Evolutionary conservation across 2,113 vertebrate species (phyloP), one percentile per base, ranked within the genome.

Genomic region (Lepisosteus oculatus): DNA sequence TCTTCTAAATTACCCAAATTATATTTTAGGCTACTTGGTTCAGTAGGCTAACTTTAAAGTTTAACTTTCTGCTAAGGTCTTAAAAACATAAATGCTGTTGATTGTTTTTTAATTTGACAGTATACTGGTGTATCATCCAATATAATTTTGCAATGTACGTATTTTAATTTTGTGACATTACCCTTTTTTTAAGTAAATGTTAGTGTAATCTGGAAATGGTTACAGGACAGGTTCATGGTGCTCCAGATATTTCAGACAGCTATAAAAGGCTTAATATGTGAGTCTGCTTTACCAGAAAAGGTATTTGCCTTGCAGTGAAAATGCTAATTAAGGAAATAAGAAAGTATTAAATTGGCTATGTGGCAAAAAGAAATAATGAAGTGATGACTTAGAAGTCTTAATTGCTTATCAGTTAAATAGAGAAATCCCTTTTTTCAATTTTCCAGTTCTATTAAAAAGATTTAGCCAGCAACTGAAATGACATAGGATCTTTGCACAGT

Each of bases 321-420:
- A 74, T 86, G 80, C 83, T 89, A 86, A 88, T 91, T 82, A 83
- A 80, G 79, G 85, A 81, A 89, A 87, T 83, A 79, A 83, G 83
- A 82, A 83, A 75, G 80, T 84, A 85, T 89, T 89, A 85, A 90
- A 92, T 92, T 88, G 80, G 85, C 87, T 88, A 87, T 88, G 78
- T 85, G 78, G 78, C 76, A 80, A 76, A 80, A 78, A 79, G 85
- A 82, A 85, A 84, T 72, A 86, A 84, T 85, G 82, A 81, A 86
- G 72, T 76, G 75, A 78, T 89, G 86, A 88, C 70, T 80, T 77
- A 79, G 83, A 83, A 77, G 75, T 4, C 75, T 74, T 81, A 86
- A 87, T 87, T 90, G 89, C 89, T 91, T 89, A 87, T 88, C 88
- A 84, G 80, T 89, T 91, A 88, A 93, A 87, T 84, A 79, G 80